Percentiles rank a stretch among this genome's conserved stretches.
Conservation (phyloP, 1,140 invertebrate genomes). For the Asbolus verrucosus region DNA sequence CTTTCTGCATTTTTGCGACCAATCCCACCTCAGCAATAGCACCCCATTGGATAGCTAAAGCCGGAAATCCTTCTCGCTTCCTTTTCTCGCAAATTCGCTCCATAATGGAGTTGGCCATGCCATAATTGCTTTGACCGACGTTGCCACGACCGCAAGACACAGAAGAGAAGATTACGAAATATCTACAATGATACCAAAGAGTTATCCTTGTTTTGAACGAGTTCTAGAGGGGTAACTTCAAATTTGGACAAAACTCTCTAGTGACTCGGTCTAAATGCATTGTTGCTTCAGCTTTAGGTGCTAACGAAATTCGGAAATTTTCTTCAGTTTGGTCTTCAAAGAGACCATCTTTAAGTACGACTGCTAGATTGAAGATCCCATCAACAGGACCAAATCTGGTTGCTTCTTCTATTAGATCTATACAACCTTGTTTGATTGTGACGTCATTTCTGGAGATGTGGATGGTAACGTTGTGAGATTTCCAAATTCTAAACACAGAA, state of each 20-base stretch:
- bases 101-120: conserved; percentile 80
- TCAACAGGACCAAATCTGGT: conserved; percentile 73
- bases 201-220: background rate
- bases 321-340: conserved; percentile 69
- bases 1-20: too few relatives aligned
- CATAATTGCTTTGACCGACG: conserved; percentile 91
- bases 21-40: conserved; percentile 79
- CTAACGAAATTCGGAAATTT: conserved; percentile 66
- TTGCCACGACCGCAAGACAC: conserved; percentile 91
- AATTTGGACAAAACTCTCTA: conserved; percentile 67
- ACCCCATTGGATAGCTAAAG: conserved; percentile 79
- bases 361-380: conserved; percentile 86
- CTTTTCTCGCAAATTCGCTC: conserved; percentile 77
- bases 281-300: conserved; percentile 67
- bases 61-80: conserved; percentile 71
- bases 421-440: conserved; percentile 66
- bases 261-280: conserved; percentile 67
- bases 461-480: conserved; percentile 66
- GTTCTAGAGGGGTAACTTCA: conserved; percentile 54
- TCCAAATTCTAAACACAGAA: background rate
- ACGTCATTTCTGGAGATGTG: conserved; percentile 67
- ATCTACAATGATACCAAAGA: conserved; percentile 39
- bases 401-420: conserved; percentile 71
- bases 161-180: conserved; percentile 86
- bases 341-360: conserved; percentile 70